phyloP scores from a whole-genome alignment of 2,888 invertebrate species.

The Xestobium rufovillosum region DNA sequence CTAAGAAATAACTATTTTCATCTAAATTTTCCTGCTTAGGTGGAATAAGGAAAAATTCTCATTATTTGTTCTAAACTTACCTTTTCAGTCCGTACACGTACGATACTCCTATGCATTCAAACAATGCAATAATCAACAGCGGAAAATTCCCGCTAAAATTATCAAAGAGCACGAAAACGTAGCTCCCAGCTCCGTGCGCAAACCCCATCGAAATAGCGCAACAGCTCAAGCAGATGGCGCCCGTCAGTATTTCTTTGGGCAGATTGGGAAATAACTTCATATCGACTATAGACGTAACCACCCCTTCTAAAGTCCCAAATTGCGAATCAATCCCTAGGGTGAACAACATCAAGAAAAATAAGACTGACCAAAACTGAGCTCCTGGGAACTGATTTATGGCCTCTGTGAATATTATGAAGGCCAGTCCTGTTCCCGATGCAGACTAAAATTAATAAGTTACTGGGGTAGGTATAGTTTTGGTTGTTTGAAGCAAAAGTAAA shows the following conservation, averaged over 20 bases:
- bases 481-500: no score
- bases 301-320: conserved; percentile 92
- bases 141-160: conserved; percentile 92
- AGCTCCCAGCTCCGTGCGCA: conserved; percentile 88
- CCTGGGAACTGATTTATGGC: conserved; percentile 97
- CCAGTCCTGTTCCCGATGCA: conserved; percentile 91
- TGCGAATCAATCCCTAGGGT: conserved; percentile 95
- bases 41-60: no score
- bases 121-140: conserved; percentile 84
- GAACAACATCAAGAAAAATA: conserved; percentile 95
- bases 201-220: conserved; percentile 83
- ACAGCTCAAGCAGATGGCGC: conserved; percentile 71
- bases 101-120: conserved; percentile 86
- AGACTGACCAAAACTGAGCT: conserved; percentile 90
- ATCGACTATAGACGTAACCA: conserved; percentile 91
- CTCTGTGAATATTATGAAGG: conserved; percentile 96
- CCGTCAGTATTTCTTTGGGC: conserved; percentile 81
- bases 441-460: conserved; percentile 61
- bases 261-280: conserved; percentile 90
- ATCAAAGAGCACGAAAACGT: conserved; percentile 88
- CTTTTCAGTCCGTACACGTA: conserved; percentile 89
- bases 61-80: no score
- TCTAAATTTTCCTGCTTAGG: no score
- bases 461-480: no score
- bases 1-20: no score